These are phyloP conservation scores for Cladorhizidae sp. DNA, from an alignment of 37 sponge, comb jelly and placozoan species.

Conservation along the genomic window DNA sequence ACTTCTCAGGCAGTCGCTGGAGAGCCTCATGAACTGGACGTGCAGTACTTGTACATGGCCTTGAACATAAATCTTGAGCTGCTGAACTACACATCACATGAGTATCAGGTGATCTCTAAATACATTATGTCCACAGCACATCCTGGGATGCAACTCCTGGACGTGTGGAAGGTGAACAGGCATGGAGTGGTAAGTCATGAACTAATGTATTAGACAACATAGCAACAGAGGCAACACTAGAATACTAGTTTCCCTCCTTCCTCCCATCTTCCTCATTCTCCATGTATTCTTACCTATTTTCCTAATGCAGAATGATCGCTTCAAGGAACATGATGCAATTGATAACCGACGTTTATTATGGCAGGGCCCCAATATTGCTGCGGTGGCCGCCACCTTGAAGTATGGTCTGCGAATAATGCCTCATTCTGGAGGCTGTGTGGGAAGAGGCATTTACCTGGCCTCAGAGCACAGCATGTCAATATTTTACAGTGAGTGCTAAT, in stretches of 20 bases:
- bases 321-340: slow-evolving; percentile 49
- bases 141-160: slow-evolving; percentile 37
- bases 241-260: too few species aligned
- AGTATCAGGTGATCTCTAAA: slow-evolving; percentile 62
- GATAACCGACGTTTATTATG: slow-evolving; percentile 78
- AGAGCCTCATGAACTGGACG: slow-evolving; percentile 78
- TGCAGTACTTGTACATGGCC: slow-evolving; percentile 64
- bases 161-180: slow-evolving; percentile 77
- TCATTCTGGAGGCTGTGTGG: slow-evolving; percentile 92
- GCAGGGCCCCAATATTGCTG: slow-evolving; percentile 96
- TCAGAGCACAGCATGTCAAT: slow-evolving; percentile 91
- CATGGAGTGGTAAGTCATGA: slow-evolving; percentile 61
- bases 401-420: slow-evolving; percentile 93
- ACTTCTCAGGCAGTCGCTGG: slow-evolving; percentile 25
- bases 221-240: too few species aligned
- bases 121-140: slow-evolving; percentile 53
- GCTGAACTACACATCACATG: slow-evolving; percentile 19
- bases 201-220: too few species aligned
- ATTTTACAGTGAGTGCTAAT: slow-evolving; percentile 78
- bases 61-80: slow-evolving; percentile 60
- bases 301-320: slow-evolving; percentile 41
- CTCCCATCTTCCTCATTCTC: neutral
- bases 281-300: neutral
- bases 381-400: slow-evolving; percentile 91
- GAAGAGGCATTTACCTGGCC: slow-evolving; percentile 91